phyloP scores from a whole-genome alignment of 1,140 invertebrate genomes.

The Pristionchus pacificus region DNA sequence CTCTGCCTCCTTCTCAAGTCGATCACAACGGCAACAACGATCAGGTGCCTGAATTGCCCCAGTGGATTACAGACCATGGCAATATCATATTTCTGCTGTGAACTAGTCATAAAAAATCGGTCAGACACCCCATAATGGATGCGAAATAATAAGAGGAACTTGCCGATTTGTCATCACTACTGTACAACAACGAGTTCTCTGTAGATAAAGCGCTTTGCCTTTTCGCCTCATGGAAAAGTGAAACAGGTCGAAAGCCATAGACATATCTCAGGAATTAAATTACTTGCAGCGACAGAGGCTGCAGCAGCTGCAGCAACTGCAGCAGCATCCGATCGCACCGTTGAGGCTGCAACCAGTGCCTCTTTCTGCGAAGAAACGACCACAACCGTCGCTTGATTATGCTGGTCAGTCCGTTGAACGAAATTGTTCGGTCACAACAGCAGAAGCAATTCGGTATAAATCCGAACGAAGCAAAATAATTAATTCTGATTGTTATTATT shows the following conservation, averaged over 20 bases:
- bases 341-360: not conserved
- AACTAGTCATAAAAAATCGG: not conserved
- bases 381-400: not conserved
- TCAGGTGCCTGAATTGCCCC: not conserved
- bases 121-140: not conserved
- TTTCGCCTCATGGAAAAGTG: not conserved
- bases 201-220: not conserved
- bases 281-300: not conserved
- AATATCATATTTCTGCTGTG: not conserved
- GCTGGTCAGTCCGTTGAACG: too few relatives aligned
- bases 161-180: not conserved
- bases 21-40: not conserved
- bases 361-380: not conserved
- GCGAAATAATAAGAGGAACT: not conserved
- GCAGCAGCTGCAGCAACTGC: not conserved
- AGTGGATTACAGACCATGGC: not conserved
- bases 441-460: too few relatives aligned
- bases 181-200: not conserved
- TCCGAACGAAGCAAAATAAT: too few relatives aligned
- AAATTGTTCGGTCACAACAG: too few relatives aligned
- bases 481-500: too few relatives aligned
- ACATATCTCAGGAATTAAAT: too few relatives aligned
- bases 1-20: too few relatives aligned
- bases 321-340: not conserved
- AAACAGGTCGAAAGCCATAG: too few relatives aligned